Conservation (phyloP, 2,113 vertebrate genomes). For the Saimiri boliviensis region DNA sequence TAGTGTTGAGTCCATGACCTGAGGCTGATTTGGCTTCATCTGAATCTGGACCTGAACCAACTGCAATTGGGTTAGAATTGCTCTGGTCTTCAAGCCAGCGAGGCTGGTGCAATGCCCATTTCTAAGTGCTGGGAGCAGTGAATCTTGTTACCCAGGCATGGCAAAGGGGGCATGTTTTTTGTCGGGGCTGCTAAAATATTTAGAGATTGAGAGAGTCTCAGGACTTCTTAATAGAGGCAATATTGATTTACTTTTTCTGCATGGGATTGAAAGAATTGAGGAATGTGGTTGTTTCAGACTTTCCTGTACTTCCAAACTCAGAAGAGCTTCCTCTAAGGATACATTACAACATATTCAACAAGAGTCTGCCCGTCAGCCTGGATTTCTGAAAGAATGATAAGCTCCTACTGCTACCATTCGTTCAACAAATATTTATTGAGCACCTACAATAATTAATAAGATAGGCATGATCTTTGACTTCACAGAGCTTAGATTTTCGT, state of each 20-base stretch:
- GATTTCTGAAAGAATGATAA: not conserved
- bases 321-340: not conserved
- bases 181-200: not conserved
- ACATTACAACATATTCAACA: not conserved
- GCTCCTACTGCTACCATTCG: not conserved
- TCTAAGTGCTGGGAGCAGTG: not conserved
- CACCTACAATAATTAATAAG: not conserved
- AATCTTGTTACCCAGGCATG: not conserved
- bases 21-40: not conserved
- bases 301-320: constrained; percentile 13
- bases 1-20: not conserved
- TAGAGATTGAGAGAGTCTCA: not conserved
- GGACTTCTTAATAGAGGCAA: not conserved
- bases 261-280: not conserved
- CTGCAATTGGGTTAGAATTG: not conserved
- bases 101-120: not conserved
- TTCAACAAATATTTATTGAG: not conserved
- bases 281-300: not conserved
- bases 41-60: not conserved
- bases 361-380: not conserved
- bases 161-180: not conserved
- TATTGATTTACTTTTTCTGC: not conserved
- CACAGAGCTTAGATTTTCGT: not conserved
- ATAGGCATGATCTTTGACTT: not conserved
- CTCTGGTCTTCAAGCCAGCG: not conserved